Conservation (phyloP, 2,888 invertebrate species). For the Archips crataeganus region DNA sequence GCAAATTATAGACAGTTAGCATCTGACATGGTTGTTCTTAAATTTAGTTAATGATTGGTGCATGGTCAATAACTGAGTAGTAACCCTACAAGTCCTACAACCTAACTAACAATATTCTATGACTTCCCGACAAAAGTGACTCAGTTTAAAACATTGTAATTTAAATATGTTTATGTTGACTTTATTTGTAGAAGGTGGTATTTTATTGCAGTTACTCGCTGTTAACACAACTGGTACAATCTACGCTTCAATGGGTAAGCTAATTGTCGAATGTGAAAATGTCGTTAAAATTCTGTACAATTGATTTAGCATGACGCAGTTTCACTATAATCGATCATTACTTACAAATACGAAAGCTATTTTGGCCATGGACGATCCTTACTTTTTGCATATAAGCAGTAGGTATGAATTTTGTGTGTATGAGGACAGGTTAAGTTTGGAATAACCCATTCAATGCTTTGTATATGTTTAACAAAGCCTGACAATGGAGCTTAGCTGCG, state of each 20-base stretch:
- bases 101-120: no score
- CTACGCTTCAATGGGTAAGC: neutral
- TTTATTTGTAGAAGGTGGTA: neutral
- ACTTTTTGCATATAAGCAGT: neutral
- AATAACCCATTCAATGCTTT: constrained; percentile 11
- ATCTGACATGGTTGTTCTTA: no score
- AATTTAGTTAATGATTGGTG: no score
- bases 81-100: no score
- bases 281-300: neutral
- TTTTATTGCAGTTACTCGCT: neutral
- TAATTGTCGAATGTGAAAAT: neutral
- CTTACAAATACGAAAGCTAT: neutral
- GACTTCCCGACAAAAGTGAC: neutral
- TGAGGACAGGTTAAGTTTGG: neutral
- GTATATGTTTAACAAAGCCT: neutral
- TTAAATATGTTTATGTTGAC: no score
- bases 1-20: no score
- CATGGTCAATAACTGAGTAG: no score
- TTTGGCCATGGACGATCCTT: neutral
- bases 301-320: neutral
- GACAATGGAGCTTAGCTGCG: neutral
- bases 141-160: neutral
- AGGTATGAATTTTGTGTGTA: neutral
- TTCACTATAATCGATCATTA: neutral
- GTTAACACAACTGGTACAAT: constrained; percentile 1